Evolutionary conservation across 1,140 invertebrate species (phyloP).

Genomic region (Drosophila littoralis): DNA sequence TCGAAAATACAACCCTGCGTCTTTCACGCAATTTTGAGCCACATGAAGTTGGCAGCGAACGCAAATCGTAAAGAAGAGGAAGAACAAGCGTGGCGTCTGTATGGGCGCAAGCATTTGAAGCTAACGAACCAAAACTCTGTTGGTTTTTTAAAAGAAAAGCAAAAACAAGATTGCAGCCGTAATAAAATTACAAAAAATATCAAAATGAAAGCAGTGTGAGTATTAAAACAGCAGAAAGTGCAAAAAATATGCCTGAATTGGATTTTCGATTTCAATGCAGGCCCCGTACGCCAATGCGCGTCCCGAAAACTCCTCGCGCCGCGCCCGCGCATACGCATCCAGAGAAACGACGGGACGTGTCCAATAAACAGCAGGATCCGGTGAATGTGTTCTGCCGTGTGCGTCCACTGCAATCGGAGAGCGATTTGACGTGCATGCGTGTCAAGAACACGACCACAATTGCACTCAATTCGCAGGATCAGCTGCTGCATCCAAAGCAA

Average conservation of each 20-base stretch:
- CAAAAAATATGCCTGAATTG: neutral
- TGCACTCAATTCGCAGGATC: conserved; percentile 88
- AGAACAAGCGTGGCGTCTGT: conserved; percentile 67
- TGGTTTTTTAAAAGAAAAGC: neutral
- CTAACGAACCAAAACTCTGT: conserved; percentile 43
- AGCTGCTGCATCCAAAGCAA: conserved; percentile 87
- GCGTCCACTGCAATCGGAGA: conserved; percentile 89
- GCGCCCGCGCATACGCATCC: conserved; percentile 27
- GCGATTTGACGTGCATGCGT: conserved; percentile 89
- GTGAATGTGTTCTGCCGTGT: conserved; percentile 95
- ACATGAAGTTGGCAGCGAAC: conserved; percentile 27
- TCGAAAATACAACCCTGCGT: conserved; percentile 3
- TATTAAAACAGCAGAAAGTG: conserved; percentile 8
- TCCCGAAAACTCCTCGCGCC: conserved; percentile 56
- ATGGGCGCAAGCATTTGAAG: conserved; percentile 69
- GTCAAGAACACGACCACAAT: conserved; percentile 88
- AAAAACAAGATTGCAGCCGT: neutral
- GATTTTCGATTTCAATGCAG: conserved; percentile 36
- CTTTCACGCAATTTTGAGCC: conserved; percentile 5
- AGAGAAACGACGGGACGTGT: conserved; percentile 49
- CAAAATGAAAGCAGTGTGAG: conserved; percentile 71
- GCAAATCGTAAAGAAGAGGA: conserved; percentile 14
- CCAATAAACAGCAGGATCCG: conserved; percentile 84
- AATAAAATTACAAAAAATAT: conserved; percentile 10
- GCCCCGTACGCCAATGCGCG: conserved; percentile 76